phyloP scores from a whole-genome alignment of 92 coral and sea anemone genomes.

The Phymanthus crucifer region DNA sequence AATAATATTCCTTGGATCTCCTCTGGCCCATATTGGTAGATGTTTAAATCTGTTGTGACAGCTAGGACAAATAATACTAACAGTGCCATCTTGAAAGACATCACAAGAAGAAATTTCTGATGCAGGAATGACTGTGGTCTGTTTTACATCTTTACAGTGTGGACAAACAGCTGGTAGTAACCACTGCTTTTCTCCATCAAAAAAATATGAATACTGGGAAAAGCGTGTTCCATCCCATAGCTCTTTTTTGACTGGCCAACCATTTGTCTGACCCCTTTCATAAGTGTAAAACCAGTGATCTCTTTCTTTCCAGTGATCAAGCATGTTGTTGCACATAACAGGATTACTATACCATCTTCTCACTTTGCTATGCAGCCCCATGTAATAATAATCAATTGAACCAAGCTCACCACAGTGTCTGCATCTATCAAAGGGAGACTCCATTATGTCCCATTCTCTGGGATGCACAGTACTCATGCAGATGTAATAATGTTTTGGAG shows the following conservation, averaged over 20 bases:
- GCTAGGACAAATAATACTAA: slow-evolving; percentile 36
- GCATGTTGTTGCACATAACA: slow-evolving; percentile 49
- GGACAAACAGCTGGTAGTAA: slow-evolving; percentile 52
- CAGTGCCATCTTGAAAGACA: slow-evolving; percentile 49
- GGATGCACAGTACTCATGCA: slow-evolving; percentile 36
- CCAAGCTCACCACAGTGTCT: slow-evolving; percentile 55
- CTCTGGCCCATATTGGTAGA: slow-evolving; percentile 36
- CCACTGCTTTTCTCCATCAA: slow-evolving; percentile 44
- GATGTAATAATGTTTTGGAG: slow-evolving; percentile 46
- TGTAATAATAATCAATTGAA: slow-evolving; percentile 37
- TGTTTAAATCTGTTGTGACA: slow-evolving; percentile 53
- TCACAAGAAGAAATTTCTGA: slow-evolving; percentile 33
- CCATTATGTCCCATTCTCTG: slow-evolving; percentile 47
- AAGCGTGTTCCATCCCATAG: slow-evolving; percentile 59
- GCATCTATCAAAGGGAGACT: slow-evolving; percentile 21
- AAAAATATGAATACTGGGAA: slow-evolving; percentile 43
- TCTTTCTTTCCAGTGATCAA: slow-evolving; percentile 50
- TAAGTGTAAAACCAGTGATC: slow-evolving; percentile 53
- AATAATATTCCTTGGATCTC: slow-evolving; percentile 65
- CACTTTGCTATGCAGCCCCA: slow-evolving; percentile 54
- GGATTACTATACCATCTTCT: slow-evolving; percentile 36
- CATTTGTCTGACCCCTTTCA: slow-evolving; percentile 20
- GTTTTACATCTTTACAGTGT: slow-evolving; percentile 44
- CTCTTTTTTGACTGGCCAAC: slow-evolving; percentile 41
- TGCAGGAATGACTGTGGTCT: slow-evolving; percentile 48